Percentiles rank a stretch among this genome's conserved stretches.
Conservation (phyloP, 2,888 invertebrate species). For the Palloptera scutellata region DNA sequence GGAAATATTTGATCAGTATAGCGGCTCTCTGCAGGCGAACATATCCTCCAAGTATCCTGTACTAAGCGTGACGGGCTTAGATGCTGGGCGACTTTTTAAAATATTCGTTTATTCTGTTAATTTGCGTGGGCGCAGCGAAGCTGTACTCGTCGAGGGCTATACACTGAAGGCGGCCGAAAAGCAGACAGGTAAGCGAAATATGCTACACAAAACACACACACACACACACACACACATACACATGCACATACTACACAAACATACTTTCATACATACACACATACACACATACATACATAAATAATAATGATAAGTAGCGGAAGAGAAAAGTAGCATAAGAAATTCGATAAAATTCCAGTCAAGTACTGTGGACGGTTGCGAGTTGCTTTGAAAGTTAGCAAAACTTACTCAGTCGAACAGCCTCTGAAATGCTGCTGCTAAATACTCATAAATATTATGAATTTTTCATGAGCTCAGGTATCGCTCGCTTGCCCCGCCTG, state of each 20-base stretch:
- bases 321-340: not conserved
- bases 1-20: slow-evolving; percentile 76
- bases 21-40: slow-evolving; percentile 71
- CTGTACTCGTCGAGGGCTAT: slow-evolving; percentile 74
- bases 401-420: too few relatives aligned
- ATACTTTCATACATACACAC: not conserved
- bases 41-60: slow-evolving; percentile 75
- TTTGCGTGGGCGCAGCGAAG: slow-evolving; percentile 81
- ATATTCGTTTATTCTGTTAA: slow-evolving; percentile 85
- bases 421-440: too few relatives aligned
- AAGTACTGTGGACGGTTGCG: too few relatives aligned
- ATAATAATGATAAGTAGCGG: not conserved
- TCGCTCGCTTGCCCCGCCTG: too few relatives aligned
- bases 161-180: slow-evolving; percentile 80
- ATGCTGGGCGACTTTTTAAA: slow-evolving; percentile 79
- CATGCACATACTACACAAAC: not conserved
- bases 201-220: not conserved
- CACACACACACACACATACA: not conserved
- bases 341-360: too few relatives aligned
- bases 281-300: not conserved
- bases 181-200: slow-evolving; percentile 72
- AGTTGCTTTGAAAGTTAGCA: too few relatives aligned
- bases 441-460: slow-evolving; percentile 39
- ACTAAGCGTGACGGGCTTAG: slow-evolving; percentile 80
- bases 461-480: slow-evolving; percentile 38